phyloP scores from a whole-genome alignment of 2,113 vertebrate species.

The Phocoena sinus region DNA sequence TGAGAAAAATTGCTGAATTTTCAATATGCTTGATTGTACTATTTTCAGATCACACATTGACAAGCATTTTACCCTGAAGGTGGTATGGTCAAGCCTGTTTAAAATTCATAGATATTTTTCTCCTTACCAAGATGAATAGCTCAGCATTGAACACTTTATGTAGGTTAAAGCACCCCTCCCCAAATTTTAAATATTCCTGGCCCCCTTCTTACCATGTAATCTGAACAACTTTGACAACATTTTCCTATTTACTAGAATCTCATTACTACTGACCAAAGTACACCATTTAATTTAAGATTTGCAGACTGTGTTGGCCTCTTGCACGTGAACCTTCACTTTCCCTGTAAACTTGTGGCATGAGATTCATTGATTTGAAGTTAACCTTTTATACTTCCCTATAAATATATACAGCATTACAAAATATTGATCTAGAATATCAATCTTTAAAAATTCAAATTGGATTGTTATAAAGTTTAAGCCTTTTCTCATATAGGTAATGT shows the following conservation, averaged over 20 bases:
- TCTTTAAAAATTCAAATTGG: neutral
- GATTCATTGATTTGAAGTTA: neutral
- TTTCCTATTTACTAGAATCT: neutral
- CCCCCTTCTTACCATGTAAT: neutral
- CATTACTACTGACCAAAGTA: neutral
- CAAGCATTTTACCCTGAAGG: slow-evolving; percentile 52
- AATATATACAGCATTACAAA: neutral
- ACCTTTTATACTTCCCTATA: neutral
- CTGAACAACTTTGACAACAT: slow-evolving; percentile 33
- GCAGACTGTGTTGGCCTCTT: neutral
- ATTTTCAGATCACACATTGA: slow-evolving; percentile 65
- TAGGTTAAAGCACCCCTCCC: neutral
- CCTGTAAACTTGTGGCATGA: neutral
- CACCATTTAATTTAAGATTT: neutral
- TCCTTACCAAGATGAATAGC: slow-evolving; percentile 30
- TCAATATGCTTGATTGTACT: slow-evolving; percentile 59
- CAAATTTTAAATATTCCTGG: neutral
- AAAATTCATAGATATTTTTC: slow-evolving; percentile 65
- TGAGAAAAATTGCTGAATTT: slow-evolving; percentile 49
- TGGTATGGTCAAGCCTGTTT: slow-evolving; percentile 47
- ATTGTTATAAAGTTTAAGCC: neutral
- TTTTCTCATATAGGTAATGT: neutral
- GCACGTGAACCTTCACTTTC: neutral
- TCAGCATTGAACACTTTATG: slow-evolving; percentile 20
- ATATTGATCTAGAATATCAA: neutral